phyloP scores from a whole-genome alignment of 2,113 vertebrate species.

The Euleptes europaea region DNA sequence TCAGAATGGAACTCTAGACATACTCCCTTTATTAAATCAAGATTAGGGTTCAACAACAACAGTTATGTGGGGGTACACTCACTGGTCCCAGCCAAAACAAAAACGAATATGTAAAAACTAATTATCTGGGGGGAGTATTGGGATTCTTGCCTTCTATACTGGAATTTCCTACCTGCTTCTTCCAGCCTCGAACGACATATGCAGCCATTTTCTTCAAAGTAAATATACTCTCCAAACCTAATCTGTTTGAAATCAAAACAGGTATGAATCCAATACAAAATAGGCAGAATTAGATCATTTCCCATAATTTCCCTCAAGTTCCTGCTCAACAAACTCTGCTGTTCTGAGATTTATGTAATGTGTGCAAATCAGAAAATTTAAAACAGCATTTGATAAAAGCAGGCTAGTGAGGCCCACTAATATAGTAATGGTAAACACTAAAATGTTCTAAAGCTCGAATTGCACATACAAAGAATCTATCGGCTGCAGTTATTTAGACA shows the following conservation, averaged over 20 bases:
- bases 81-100: no score
- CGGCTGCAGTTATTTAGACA: not conserved
- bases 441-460: not conserved
- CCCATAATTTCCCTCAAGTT: not conserved
- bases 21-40: no score
- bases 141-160: no score
- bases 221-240: constrained; percentile 79
- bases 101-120: no score
- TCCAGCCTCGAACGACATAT: constrained; percentile 79
- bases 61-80: no score
- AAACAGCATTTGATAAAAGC: not conserved
- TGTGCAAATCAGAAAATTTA: not conserved
- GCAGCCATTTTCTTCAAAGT: constrained; percentile 83
- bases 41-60: no score
- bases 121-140: not conserved
- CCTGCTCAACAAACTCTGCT: not conserved
- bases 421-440: not conserved
- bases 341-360: not conserved
- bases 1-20: no score
- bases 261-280: constrained; percentile 23
- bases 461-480: not conserved
- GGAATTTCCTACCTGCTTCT: constrained; percentile 65
- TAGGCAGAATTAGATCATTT: not conserved
- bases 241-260: constrained; percentile 75
- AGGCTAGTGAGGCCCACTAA: not conserved